phyloP scores from a whole-genome alignment of 2,797 vertebrate species.

The Oreortyx pictus region DNA sequence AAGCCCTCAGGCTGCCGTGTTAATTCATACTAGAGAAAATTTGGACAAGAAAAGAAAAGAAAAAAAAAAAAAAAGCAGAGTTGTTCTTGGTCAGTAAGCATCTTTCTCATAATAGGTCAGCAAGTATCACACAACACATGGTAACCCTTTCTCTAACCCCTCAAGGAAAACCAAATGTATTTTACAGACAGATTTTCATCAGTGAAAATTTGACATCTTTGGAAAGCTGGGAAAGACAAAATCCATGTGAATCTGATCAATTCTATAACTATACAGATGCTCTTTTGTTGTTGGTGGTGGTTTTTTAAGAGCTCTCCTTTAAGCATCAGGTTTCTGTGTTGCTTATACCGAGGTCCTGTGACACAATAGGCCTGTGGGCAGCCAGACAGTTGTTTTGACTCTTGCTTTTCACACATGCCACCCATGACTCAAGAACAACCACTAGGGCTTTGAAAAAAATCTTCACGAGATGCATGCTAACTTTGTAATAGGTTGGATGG shows the following conservation, averaged over 20 bases:
- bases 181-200: neutral
- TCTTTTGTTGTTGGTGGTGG: too few species aligned
- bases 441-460: neutral
- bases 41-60: too few species aligned
- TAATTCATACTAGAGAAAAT: neutral
- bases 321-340: too few species aligned
- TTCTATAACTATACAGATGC: neutral
- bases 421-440: neutral
- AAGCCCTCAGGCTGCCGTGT: conserved; percentile 1
- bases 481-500: neutral
- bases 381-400: neutral
- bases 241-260: neutral
- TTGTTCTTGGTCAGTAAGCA: neutral
- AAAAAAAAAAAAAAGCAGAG: neutral
- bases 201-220: neutral
- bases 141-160: neutral
- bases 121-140: neutral
- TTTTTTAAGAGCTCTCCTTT: too few species aligned
- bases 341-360: neutral
- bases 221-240: neutral
- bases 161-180: neutral
- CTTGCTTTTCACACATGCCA: neutral
- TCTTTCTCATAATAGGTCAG: neutral
- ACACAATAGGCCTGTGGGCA: neutral
- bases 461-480: neutral